Evolutionary conservation across 1,140 invertebrate species (phyloP), one percentile per base, ranked within the genome.

Genomic region (Meloidogyne exigua): DNA sequence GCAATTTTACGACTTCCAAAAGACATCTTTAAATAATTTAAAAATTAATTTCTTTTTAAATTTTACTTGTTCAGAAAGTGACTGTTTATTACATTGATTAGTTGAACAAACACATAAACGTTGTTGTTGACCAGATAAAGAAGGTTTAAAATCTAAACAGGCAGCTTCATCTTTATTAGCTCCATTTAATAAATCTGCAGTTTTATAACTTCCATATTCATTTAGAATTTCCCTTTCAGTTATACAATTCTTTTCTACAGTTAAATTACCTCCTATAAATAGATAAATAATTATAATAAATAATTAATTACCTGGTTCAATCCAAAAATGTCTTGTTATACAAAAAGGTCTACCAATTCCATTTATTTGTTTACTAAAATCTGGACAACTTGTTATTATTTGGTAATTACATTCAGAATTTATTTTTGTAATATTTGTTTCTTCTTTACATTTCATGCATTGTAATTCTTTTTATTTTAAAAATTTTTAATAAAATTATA

Each of bases 221-320:
- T 83, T 66, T 9, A 80, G 18, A 18, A 81, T 49, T 26, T 68
- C 77, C n/a, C 36, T 76, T 71, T 81, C 80, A 13, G 77, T 68
- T 12, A 79, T 75, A 65, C 83, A 84, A 80, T 82, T 80, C 68
- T 84, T 84, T 70, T 84, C 83, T 39, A 84, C 66, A 10, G 66
- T 82, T 57, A 77, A 77, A 44, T 79, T 68, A 23, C 77, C 79
- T 83, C 68, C 68, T 80, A 23, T 36, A 77, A 68, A 23, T 68
- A 18, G 10, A 73, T 42, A 26, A 13, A 65, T 26, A 32, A 13
- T 75, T 18, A 36, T 21, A 32, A 21, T 65, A 65, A 32, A 5
- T 13, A 42, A 1, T 23, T 62, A 66, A 23, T 44, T 78, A 32
- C 82, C 76, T 42, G 72, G 72, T 28, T 74, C 76, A 3, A 76